Evolutionary conservation across 2,888 invertebrate species (phyloP).

Genomic region (Clitarchus hookeri): DNA sequence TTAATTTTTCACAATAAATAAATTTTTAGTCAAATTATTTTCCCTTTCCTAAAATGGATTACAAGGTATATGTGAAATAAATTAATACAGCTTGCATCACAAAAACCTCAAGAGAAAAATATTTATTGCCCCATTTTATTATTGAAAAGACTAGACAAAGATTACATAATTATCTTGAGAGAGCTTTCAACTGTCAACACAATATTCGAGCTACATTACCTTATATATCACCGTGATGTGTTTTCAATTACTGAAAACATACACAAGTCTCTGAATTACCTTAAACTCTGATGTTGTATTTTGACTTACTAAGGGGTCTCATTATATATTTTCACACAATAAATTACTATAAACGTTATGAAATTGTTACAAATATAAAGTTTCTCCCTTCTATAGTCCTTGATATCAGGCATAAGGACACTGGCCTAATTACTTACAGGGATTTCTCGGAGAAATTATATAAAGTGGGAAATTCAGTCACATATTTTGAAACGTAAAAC

Average conservation of each 20-base stretch:
- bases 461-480: too few species aligned
- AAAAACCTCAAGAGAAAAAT: not conserved
- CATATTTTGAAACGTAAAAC: too few species aligned
- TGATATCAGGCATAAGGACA: too few species aligned
- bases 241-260: not conserved
- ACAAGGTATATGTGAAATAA: not conserved
- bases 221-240: not conserved
- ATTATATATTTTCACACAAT: too few species aligned
- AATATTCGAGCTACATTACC: not conserved
- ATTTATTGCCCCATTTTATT: not conserved
- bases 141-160: not conserved
- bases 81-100: constrained; percentile 1
- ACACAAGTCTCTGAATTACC: not conserved
- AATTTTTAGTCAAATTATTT: not conserved
- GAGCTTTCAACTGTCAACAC: not conserved
- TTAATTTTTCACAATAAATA: not conserved
- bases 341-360: too few species aligned
- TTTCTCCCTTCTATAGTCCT: too few species aligned
- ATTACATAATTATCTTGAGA: not conserved
- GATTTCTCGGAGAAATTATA: too few species aligned
- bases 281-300: too few species aligned
- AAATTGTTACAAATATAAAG: too few species aligned
- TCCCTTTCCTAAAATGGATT: constrained; percentile 1
- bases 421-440: too few species aligned
- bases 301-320: too few species aligned